Conservation (phyloP, 2,888 invertebrate species). For the Orthosia incerta region DNA sequence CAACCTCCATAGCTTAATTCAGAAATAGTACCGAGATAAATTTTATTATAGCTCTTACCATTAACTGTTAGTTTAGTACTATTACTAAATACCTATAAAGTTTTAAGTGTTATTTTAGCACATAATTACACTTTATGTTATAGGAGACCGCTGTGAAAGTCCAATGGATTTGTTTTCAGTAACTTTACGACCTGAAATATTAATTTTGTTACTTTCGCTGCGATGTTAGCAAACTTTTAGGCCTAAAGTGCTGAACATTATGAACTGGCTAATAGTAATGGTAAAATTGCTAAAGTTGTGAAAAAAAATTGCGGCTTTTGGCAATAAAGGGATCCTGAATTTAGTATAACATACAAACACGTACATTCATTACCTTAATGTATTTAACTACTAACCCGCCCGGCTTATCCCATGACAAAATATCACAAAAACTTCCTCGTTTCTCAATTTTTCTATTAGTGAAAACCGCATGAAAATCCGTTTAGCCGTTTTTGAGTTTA, state of each 20-base stretch:
- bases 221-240: slow-evolving; percentile 23
- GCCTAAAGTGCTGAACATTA: slow-evolving; percentile 23
- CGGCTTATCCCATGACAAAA: too few species aligned
- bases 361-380: too few species aligned
- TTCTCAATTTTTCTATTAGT: too few species aligned
- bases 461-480: too few species aligned
- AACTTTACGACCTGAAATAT: slow-evolving; percentile 38
- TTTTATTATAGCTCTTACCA: slow-evolving; percentile 14
- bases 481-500: too few species aligned
- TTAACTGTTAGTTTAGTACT: slow-evolving; percentile 14
- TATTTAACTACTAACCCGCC: too few species aligned
- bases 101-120: slow-evolving; percentile 24
- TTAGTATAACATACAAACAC: too few species aligned
- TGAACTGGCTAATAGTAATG: background rate
- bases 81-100: slow-evolving; percentile 19
- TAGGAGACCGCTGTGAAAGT: slow-evolving; percentile 6
- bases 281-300: too few species aligned
- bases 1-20: too few species aligned
- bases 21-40: slow-evolving; percentile 9
- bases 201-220: slow-evolving; percentile 17
- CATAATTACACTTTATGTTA: slow-evolving; percentile 10
- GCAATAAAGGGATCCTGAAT: too few species aligned
- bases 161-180: slow-evolving; percentile 35
- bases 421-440: too few species aligned
- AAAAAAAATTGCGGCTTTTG: slow-evolving; percentile 4